Percentiles rank a stretch among this genome's conserved stretches.
Conservation (phyloP, 1,140 invertebrate species). For the Drosophila varians region DNA sequence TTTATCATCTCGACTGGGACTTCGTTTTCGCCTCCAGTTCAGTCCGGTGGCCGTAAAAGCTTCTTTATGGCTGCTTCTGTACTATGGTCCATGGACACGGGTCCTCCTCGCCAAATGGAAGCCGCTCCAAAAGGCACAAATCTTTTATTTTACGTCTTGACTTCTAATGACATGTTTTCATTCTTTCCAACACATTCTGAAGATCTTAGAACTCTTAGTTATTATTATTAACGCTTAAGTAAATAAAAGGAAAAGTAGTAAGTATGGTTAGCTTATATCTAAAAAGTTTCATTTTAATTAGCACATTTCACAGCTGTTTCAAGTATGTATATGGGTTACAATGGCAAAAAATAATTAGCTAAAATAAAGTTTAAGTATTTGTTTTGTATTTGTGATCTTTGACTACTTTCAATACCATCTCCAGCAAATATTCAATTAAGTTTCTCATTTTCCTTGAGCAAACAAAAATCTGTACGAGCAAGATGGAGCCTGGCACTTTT, state of each 20-base stretch:
- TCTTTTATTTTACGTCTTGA: conserved; percentile 43
- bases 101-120: conserved; percentile 8
- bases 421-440: conserved; percentile 26
- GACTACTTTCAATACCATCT: conserved; percentile 6
- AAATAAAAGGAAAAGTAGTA: neutral
- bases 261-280: neutral
- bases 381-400: neutral
- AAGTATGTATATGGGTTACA: no score
- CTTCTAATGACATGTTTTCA: conserved; percentile 22
- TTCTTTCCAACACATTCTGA: neutral
- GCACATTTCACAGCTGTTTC: neutral
- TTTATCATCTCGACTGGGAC: conserved; percentile 61
- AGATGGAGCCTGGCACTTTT: conserved; percentile 34
- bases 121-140: conserved; percentile 26
- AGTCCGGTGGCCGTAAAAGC: conserved; percentile 64
- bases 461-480: conserved; percentile 17
- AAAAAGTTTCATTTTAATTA: neutral
- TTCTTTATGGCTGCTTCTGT: conserved; percentile 74
- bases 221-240: neutral
- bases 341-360: no score
- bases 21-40: conserved; percentile 54
- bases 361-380: no score
- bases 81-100: conserved; percentile 20
- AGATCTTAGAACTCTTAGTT: neutral
- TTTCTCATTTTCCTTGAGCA: conserved; percentile 44